Percentiles rank a stretch among this genome's conserved stretches.
phyloP scores from a whole-genome alignment of 2,113 vertebrate species.

The Mugil cephalus region DNA sequence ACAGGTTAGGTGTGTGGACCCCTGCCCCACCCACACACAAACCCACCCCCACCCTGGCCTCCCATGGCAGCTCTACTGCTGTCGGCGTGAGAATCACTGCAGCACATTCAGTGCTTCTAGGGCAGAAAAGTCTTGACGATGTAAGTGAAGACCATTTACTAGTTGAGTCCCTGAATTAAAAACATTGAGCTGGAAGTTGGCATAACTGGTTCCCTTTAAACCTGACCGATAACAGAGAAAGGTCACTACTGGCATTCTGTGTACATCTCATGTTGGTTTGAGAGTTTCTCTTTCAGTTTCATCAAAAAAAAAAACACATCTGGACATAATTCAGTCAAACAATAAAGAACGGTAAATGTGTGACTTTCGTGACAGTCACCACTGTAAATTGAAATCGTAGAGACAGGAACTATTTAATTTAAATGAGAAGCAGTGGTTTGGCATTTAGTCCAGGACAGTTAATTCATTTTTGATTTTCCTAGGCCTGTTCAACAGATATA shows the following conservation, averaged over 20 bases:
- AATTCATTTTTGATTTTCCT: too few relatives aligned
- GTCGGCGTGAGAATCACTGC: too few relatives aligned
- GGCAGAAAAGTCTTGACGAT: too few relatives aligned
- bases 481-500: too few relatives aligned
- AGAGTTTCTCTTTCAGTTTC: background rate
- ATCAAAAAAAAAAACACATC: background rate
- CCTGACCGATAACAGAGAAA: conserved; percentile 14
- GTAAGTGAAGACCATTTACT: too few relatives aligned
- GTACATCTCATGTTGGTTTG: background rate
- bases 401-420: conserved; percentile 15
- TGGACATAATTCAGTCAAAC: conserved; percentile 32
- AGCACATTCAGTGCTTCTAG: too few relatives aligned
- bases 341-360: background rate
- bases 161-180: too few relatives aligned
- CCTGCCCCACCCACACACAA: too few relatives aligned
- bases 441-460: background rate
- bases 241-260: conserved; percentile 27
- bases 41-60: too few relatives aligned
- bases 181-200: too few relatives aligned
- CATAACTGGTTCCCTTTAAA: background rate
- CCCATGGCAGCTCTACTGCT: too few relatives aligned
- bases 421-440: background rate
- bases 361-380: background rate
- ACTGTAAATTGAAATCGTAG: background rate
- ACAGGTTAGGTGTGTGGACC: too few relatives aligned